Evolutionary conservation across 2,888 invertebrate genomes (phyloP).

Genomic region (Tetheella fluctuosa): DNA sequence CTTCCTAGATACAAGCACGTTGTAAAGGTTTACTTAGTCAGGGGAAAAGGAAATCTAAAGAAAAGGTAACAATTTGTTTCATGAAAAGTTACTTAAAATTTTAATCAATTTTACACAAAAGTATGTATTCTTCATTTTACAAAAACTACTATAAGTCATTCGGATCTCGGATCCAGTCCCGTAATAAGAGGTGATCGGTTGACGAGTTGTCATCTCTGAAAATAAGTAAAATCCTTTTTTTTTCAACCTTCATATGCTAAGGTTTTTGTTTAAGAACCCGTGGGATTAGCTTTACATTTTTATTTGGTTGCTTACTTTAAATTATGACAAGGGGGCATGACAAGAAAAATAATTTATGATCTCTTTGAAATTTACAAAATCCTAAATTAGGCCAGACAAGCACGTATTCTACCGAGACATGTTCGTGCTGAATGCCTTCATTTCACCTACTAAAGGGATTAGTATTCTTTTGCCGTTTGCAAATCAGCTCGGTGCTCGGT

Average conservation of each 20-base stretch:
- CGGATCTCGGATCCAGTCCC: too few relatives aligned
- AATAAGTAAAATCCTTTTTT: too few relatives aligned
- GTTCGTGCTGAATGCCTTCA: not conserved
- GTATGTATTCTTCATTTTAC: too few relatives aligned
- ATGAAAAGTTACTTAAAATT: too few relatives aligned
- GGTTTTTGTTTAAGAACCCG: too few relatives aligned
- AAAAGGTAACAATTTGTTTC: not conserved
- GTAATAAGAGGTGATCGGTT: too few relatives aligned
- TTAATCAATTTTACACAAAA: too few relatives aligned
- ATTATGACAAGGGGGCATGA: not conserved
- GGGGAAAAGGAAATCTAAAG: not conserved
- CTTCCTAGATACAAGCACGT: not conserved
- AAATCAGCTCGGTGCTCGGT: not conserved
- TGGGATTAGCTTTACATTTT: too few relatives aligned
- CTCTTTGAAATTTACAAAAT: not conserved
- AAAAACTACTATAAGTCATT: too few relatives aligned
- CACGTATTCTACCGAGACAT: not conserved
- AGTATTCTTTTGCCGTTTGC: constrained; percentile 5
- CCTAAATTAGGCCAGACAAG: not conserved
- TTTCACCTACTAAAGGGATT: not conserved
- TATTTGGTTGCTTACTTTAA: too few relatives aligned
- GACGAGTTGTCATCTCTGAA: too few relatives aligned
- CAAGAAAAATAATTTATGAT: not conserved
- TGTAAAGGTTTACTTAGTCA: not conserved
- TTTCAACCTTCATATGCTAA: too few relatives aligned